Evolutionary conservation across 2,797 vertebrate species (phyloP).

Genomic region (Lepus townsendii): DNA sequence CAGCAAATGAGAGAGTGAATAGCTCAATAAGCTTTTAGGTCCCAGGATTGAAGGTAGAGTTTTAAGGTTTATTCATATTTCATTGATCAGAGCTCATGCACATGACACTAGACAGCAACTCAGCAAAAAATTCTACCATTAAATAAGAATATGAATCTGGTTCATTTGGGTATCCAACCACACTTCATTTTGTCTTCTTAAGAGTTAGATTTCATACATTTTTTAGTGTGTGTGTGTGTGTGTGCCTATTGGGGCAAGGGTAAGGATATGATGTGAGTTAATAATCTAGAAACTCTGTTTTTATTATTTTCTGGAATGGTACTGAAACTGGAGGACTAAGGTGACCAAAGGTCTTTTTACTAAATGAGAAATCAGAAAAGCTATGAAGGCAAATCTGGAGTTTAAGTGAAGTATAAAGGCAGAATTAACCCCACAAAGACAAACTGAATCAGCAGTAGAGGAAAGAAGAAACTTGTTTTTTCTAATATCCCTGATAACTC

Average conservation of each 20-base stretch:
- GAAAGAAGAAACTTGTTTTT: background rate
- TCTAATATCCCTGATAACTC: background rate
- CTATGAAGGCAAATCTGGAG: background rate
- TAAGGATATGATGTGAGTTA: background rate
- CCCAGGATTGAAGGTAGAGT: background rate
- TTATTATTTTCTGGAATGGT: constrained; percentile 33
- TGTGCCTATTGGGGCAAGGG: too few species aligned
- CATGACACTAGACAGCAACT: background rate
- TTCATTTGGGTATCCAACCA: background rate
- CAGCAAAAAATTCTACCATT: background rate
- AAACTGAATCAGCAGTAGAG: background rate
- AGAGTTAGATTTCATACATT: background rate
- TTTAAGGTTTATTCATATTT: background rate
- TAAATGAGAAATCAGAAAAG: constrained; percentile 50
- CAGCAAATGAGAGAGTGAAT: background rate
- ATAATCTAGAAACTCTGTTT: constrained; percentile 13
- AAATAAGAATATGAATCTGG: background rate
- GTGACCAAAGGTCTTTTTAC: background rate
- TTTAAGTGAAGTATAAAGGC: constrained; percentile 12
- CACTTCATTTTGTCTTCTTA: constrained; percentile 28
- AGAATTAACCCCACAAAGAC: constrained; percentile 41
- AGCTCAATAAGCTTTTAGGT: background rate
- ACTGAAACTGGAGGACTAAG: background rate
- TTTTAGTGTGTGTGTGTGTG: background rate
- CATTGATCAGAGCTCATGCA: background rate